Conservation (phyloP, 2,113 vertebrate species). For the Terrapene triunguis region DNA sequence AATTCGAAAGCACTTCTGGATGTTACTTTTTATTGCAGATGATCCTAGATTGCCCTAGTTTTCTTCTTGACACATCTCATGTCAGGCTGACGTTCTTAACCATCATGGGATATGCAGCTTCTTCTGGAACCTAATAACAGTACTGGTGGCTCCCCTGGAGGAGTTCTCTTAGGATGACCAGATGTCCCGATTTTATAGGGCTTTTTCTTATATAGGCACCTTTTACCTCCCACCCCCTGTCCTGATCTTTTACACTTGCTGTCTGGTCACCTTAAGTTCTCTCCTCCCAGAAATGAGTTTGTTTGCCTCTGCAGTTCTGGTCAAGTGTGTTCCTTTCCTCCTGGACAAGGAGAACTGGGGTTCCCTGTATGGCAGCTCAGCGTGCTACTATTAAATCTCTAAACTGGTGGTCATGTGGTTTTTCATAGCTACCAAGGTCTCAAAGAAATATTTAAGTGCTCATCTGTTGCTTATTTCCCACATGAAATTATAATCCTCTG, state of each 20-base stretch:
- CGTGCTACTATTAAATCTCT: background rate
- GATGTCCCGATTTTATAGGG: no score
- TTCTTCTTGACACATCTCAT: background rate
- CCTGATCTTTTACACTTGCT: no score
- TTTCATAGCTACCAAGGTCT: background rate
- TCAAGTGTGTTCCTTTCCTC: background rate
- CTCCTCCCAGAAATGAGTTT: background rate
- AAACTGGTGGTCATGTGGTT: background rate
- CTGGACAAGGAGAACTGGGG: no score
- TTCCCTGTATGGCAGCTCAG: background rate
- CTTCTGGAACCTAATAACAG: background rate
- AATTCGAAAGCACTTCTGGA: background rate
- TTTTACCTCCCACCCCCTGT: no score
- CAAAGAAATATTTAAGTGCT: background rate
- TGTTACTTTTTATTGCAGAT: background rate
- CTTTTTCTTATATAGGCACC: no score
- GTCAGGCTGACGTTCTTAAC: background rate
- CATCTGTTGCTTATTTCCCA: rapidly evolving
- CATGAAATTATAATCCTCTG: background rate
- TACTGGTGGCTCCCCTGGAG: background rate
- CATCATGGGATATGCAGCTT: background rate
- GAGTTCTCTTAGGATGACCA: background rate
- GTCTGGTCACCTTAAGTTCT: background rate
- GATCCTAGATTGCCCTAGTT: background rate
- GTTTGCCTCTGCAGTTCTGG: background rate